Evolutionary conservation across 2,888 invertebrate species (phyloP), one percentile per base, ranked within the genome.

Genomic region (Alviniconcha strummeri): DNA sequence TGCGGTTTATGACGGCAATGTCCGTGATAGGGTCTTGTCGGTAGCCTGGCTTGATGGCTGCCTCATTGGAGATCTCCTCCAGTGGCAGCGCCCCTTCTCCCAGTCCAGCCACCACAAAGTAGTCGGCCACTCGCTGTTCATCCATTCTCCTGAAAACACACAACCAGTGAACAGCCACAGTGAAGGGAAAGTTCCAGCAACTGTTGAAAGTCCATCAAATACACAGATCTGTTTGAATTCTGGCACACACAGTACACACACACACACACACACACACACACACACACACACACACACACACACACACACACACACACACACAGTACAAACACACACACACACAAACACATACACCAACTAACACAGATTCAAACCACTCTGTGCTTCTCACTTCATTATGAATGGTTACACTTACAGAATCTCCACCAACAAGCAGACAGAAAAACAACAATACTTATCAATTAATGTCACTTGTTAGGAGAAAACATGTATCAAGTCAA

Each of bases 101-200:
- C 93, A 99, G 95, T 57, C 99, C 99, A 92, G 99, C 98, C 86
- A 99, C 97, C 89, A 99, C 98, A 95, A 99, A 99, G 94, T 99
- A 99, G 95, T 99, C 99, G 55, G 98, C 98, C 87, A 99, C 97
- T 85, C 94, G 89, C 57, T 90, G 90, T 76, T 92, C 93, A 86
- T 93, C 93, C 93, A 93, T 93, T 72, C 77, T 75, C 76, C 83
- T 84, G 82, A 9, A 76, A 13, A 78, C 78, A 77, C 9, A 60
- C n/a, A 13, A 69, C 69, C 8, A 36, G 36, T 3, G 3, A 36
- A 36, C 36, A 36, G 36, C 36, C 36, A 74, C 15, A 74, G 19
- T 19, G 74, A n/a, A 15, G 11, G 15, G 11, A 74, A 74, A n/a
- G 13, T 11, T 36, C 36, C 36, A 36, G 3, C 3, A 36, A 36